These are phyloP conservation scores for Aptenodytes patagonicus DNA, from an alignment of 2,113 vertebrate species.

Conservation along the genomic window DNA sequence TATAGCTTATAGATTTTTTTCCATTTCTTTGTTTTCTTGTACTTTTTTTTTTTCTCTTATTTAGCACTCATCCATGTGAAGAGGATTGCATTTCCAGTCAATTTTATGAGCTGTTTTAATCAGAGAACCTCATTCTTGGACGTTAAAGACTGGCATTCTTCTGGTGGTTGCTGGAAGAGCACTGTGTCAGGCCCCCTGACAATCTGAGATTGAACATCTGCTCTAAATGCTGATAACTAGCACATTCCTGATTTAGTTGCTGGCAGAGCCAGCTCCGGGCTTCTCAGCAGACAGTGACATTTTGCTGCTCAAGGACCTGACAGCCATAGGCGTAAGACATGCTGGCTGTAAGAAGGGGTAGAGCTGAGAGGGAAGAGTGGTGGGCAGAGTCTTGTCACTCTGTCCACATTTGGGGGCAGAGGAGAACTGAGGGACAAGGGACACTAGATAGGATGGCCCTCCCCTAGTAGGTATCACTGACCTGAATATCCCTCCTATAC, in stretches of 20 bases:
- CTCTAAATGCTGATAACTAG: neutral
- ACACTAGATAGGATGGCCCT: neutral
- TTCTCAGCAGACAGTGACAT: neutral
- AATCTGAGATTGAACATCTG: neutral
- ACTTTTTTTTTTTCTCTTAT: neutral
- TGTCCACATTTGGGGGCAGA: neutral
- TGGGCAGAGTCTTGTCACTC: neutral
- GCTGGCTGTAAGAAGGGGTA: neutral
- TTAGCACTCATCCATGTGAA: neutral
- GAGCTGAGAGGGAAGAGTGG: neutral
- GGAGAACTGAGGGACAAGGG: neutral
- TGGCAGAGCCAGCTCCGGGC: neutral
- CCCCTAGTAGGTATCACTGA: neutral
- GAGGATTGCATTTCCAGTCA: neutral
- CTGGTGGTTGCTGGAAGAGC: neutral
- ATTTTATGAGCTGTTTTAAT: neutral
- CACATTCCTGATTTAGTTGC: neutral
- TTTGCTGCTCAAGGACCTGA: neutral
- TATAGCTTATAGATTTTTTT: neutral
- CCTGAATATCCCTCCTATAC: neutral
- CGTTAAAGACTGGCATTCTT: neutral
- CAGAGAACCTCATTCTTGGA: neutral
- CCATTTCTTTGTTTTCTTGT: neutral
- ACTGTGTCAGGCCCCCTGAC: neutral
- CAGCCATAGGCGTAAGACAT: accelerated